Evolutionary conservation across 2,888 invertebrate genomes (phyloP).

Genomic region (Drosophila rellima): DNA sequence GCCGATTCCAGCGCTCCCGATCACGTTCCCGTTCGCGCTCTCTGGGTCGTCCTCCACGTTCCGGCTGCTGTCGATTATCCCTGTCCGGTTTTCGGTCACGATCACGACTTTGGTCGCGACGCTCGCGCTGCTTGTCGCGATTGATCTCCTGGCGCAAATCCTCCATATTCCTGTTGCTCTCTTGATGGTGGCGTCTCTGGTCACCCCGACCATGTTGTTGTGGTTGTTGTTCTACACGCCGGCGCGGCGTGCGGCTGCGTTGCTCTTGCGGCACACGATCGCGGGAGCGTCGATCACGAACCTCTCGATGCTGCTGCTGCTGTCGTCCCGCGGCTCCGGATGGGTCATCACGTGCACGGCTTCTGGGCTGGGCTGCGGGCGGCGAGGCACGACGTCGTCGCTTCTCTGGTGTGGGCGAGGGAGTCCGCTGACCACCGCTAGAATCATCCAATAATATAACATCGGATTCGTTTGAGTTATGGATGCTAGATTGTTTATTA

Average conservation of each 20-base stretch:
- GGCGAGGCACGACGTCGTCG: constrained; percentile 64
- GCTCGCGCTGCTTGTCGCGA: constrained; percentile 86
- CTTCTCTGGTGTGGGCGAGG: constrained; percentile 83
- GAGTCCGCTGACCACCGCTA: constrained; percentile 88
- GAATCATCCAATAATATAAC: constrained; percentile 89
- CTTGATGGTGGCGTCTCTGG: constrained; percentile 85
- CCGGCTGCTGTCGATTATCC: constrained; percentile 69
- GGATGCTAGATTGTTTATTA: constrained; percentile 83
- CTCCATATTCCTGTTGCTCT: constrained; percentile 84
- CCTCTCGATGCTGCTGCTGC: constrained; percentile 31
- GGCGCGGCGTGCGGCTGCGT: constrained; percentile 67
- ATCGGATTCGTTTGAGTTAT: constrained; percentile 86
- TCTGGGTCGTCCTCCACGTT: constrained; percentile 59
- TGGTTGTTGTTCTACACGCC: constrained; percentile 48
- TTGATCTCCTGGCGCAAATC: constrained; percentile 86
- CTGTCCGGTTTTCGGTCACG: constrained; percentile 71
- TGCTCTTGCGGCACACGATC: constrained; percentile 27
- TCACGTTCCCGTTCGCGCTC: constrained; percentile 27
- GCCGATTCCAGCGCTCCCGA: constrained; percentile 81
- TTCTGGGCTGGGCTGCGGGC: constrained; percentile 44
- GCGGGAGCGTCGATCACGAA: constrained; percentile 44
- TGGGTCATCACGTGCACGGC: constrained; percentile 53
- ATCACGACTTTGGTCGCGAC: constrained; percentile 86
- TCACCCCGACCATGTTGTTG: constrained; percentile 61
- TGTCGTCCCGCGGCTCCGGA: constrained; percentile 41